A percentile compares a stretch with the other conserved stretches of the same genome.
Evolutionary conservation across 2,113 vertebrate genomes (phyloP).

Genomic region (Indicator indicator): DNA sequence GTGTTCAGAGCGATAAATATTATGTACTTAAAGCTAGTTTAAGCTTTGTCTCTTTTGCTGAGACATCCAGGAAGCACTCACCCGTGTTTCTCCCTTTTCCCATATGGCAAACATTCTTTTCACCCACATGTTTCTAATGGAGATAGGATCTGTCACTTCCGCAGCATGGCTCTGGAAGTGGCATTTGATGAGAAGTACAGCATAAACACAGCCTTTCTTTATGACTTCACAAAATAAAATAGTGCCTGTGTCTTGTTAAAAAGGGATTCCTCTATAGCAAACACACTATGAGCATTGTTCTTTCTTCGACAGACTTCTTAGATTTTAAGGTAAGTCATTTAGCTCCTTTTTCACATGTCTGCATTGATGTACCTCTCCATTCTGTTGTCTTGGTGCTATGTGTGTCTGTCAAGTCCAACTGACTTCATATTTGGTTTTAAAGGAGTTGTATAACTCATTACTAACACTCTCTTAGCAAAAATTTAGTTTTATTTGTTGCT

Average conservation of each 20-base stretch:
- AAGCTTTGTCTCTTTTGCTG: background rate
- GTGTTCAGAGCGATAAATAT: conserved; percentile 21
- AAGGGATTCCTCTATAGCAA: background rate
- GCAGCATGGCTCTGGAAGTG: background rate
- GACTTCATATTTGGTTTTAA: background rate
- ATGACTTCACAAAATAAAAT: background rate
- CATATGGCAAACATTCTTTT: background rate
- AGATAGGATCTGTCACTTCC: background rate
- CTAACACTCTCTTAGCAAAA: background rate
- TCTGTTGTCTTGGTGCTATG: background rate
- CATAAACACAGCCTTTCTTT: background rate
- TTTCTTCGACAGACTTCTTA: background rate
- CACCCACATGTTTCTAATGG: background rate
- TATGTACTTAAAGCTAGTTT: background rate
- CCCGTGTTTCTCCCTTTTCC: background rate
- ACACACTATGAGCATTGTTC: background rate
- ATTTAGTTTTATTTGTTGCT: background rate
- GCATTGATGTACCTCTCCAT: background rate
- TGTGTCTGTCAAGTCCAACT: background rate
- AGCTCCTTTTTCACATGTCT: background rate
- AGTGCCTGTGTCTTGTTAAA: background rate
- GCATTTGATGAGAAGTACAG: background rate
- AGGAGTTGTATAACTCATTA: background rate
- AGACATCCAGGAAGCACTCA: background rate
- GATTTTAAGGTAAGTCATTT: conserved; percentile 40